Evolutionary conservation across 2,888 invertebrate genomes (phyloP).

Genomic region (Ochlodes sylvanus): DNA sequence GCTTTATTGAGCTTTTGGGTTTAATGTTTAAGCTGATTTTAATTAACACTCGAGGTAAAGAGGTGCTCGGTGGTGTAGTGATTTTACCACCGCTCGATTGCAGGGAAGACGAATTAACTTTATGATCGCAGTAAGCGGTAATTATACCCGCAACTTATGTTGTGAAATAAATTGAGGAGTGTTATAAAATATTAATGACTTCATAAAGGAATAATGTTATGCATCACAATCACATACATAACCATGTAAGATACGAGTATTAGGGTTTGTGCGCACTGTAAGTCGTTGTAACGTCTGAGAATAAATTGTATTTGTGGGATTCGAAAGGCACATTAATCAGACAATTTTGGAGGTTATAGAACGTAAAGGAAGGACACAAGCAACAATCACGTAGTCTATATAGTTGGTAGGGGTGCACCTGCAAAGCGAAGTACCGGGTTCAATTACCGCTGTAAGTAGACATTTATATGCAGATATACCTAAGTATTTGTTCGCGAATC

Average conservation of each 20-base stretch:
- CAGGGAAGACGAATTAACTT: constrained; percentile 18
- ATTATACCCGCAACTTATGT: constrained; percentile 10
- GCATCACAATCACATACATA: not conserved
- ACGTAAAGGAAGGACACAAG: no score
- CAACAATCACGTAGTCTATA: no score
- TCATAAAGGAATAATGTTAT: not conserved
- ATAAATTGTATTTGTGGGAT: not conserved
- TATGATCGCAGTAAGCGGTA: constrained; percentile 16
- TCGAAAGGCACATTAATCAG: no score
- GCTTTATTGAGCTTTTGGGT: constrained; percentile 30
- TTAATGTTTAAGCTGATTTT: constrained; percentile 33
- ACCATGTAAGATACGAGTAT: not conserved
- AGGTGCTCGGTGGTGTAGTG: constrained; percentile 18
- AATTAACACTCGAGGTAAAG: constrained; percentile 30
- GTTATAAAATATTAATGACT: not conserved
- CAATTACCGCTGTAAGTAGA: no score
- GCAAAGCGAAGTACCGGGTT: no score
- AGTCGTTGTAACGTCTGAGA: no score
- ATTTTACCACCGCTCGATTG: constrained; percentile 15
- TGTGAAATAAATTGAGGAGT: not conserved
- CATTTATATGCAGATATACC: no score
- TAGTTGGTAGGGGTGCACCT: no score
- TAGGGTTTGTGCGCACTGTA: not conserved
- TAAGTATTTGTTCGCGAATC: no score
- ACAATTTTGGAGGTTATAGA: no score